Conservation (phyloP, 2,797 vertebrate species). For the Vespertilio murinus region DNA sequence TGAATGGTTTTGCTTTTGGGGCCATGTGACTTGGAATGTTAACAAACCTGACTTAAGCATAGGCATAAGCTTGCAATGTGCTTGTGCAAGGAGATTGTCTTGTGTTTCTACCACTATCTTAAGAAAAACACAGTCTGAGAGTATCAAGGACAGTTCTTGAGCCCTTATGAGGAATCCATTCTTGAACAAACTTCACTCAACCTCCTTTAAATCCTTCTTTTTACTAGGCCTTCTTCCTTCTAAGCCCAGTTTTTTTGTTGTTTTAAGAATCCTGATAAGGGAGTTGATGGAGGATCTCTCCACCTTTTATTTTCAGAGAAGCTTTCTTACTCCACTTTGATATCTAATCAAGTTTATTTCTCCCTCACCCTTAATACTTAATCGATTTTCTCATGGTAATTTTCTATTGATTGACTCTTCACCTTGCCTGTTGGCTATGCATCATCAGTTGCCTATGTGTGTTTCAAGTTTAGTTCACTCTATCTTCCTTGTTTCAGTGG, state of each 20-base stretch:
- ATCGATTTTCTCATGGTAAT: not conserved
- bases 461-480: not conserved
- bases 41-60: not conserved
- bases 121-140: not conserved
- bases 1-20: not conserved
- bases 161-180: not conserved
- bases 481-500: not conserved
- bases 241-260: not conserved
- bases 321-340: not conserved
- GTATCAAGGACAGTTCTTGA: not conserved
- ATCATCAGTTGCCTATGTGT: not conserved
- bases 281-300: not conserved
- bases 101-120: not conserved
- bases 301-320: not conserved
- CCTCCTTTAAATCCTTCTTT: not conserved
- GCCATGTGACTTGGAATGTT: not conserved
- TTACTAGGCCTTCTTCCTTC: not conserved
- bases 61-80: not conserved
- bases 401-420: not conserved
- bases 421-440: not conserved
- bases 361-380: not conserved
- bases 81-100: not conserved
- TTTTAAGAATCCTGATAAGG: not conserved
- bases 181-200: not conserved
- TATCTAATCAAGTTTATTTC: not conserved